phyloP scores from a whole-genome alignment of 2,113 vertebrate species.

The Apistogramma diplotaenia region DNA sequence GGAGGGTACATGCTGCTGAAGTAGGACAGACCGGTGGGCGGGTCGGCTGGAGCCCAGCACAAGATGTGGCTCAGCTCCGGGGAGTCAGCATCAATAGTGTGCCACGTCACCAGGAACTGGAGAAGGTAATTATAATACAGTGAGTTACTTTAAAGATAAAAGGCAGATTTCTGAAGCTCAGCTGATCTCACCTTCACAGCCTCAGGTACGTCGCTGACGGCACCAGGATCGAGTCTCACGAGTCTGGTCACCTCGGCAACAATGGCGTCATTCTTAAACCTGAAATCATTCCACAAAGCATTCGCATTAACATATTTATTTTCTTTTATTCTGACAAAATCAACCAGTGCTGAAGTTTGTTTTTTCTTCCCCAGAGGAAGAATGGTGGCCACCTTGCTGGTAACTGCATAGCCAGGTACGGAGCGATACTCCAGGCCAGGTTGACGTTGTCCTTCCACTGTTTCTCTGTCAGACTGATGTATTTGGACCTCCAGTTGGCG shows the following conservation, averaged over 20 bases:
- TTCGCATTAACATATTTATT: background rate
- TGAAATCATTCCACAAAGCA: constrained; percentile 42
- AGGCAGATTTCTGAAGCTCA: background rate
- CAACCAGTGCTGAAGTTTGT: too few species aligned
- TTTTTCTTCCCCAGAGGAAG: background rate
- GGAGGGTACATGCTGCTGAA: constrained; percentile 99
- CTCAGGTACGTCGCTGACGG: constrained; percentile 92
- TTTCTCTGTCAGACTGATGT: constrained; percentile 93
- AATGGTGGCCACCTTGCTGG: constrained; percentile 67
- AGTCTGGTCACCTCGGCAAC: constrained; percentile 94
- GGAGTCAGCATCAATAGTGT: constrained; percentile 96
- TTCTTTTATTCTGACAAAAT: background rate
- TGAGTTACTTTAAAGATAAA: background rate
- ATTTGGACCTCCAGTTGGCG: constrained; percentile 97
- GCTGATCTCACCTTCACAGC: constrained; percentile 87
- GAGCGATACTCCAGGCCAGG: constrained; percentile 95
- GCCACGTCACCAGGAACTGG: constrained; percentile 97
- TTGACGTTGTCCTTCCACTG: constrained; percentile 99
- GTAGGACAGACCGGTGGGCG: constrained; percentile 95
- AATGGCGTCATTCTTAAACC: constrained; percentile 98
- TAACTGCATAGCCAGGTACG: constrained; percentile 92
- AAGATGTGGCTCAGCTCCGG: constrained; percentile 95
- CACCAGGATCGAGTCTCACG: constrained; percentile 93
- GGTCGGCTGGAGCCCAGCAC: constrained; percentile 95
- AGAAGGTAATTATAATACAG: background rate